phyloP scores from a whole-genome alignment of 2,888 invertebrate genomes.

The Drosophila colorata region DNA sequence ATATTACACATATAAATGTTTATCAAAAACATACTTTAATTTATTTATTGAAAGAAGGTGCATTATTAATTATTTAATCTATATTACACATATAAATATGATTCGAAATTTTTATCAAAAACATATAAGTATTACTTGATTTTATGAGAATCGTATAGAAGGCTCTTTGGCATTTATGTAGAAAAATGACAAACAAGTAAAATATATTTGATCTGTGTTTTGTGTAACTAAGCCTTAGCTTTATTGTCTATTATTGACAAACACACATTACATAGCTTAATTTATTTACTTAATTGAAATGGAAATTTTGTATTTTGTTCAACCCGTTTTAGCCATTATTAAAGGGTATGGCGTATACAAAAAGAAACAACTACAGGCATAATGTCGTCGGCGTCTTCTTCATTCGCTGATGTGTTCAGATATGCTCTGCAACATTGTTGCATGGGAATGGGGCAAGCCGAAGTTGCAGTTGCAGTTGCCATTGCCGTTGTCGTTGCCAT shows the following conservation, averaged over 20 bases:
- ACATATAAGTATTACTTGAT: neutral
- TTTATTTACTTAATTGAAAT: too few relatives aligned
- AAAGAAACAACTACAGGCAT: slow-evolving; percentile 11
- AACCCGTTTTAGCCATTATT: neutral
- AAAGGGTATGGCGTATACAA: neutral
- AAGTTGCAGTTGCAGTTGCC: neutral
- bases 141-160: neutral
- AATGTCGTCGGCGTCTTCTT: slow-evolving; percentile 44
- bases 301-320: neutral
- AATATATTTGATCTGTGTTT: too few relatives aligned
- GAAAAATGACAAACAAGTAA: neutral
- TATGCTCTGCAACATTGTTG: slow-evolving; percentile 73
- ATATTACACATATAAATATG: too few relatives aligned
- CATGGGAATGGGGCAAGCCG: slow-evolving; percentile 59
- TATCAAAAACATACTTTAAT: too few relatives aligned
- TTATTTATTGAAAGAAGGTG: too few relatives aligned
- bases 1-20: too few relatives aligned
- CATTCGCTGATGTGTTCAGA: slow-evolving; percentile 56
- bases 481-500: slow-evolving; percentile 11
- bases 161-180: too few relatives aligned
- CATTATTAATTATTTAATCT: too few relatives aligned
- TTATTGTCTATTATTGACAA: too few relatives aligned
- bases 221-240: too few relatives aligned
- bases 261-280: too few relatives aligned
- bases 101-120: too few relatives aligned